Evolutionary conservation across 2,797 vertebrate species (phyloP), one percentile per base, ranked within the genome.

Genomic region (Lacerta bilineata): DNA sequence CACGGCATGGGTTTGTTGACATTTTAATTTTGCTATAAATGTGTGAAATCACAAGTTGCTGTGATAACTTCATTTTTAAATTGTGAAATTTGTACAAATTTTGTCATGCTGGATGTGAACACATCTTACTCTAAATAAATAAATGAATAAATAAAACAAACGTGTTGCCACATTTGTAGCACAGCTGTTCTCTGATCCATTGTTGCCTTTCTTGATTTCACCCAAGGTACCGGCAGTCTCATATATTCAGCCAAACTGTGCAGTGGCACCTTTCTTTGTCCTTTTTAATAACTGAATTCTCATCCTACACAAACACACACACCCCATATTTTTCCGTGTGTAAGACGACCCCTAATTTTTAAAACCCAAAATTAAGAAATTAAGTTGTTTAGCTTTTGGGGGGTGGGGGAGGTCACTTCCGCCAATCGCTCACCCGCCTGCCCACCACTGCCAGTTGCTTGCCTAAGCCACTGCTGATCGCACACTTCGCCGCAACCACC

Each of bases 41-140:
- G 98, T 99, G 98, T 99, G 98, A 97, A 98, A 99, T 99, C 99
- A 99, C 98, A 98, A 99, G 99, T 99, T 98, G 98, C 98, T 98
- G 98, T 99, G 99, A 99, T 98, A 84, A 98, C 98, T 99, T 99
- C 98, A 99, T 99, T 99, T 99, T 98, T 99, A 99, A 99, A 99
- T 99, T 98, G 99, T 99, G 99, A 98, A 99, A 98, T 99, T 99
- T 99, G 99, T 99, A 99, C 98, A 99, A 99, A 98, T 98, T 99
- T 99, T 99, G 99, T 99, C 99, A 99, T 99, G 99, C 99, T 99
- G 98, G 99, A 98, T 99, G 99, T 99, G 98, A 98, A 99, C 98
- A 99, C 99, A 99, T 99, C 98, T 99, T 99, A 99, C 98, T 99
- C 98, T 98, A 97, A 99, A 99, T 99, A 99, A 99, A 99, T 98